These are phyloP conservation scores for Heliconius himera DNA, from an alignment of 1,140 invertebrate genomes.

Conservation along the genomic window DNA sequence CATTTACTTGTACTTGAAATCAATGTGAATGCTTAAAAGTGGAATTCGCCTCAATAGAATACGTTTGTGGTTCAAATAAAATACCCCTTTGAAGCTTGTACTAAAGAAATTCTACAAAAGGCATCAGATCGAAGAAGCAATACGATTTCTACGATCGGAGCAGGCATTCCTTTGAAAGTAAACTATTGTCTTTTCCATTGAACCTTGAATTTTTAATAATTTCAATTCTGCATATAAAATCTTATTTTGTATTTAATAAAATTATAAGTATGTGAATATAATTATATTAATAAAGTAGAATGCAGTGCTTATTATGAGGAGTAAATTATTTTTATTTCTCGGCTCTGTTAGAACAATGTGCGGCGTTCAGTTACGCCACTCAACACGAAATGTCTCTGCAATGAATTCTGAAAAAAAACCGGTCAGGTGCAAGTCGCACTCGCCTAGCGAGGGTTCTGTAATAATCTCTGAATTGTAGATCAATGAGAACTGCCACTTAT, in stretches of 20 bases:
- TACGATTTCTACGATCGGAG: slow-evolving; percentile 24
- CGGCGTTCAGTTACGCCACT: no score
- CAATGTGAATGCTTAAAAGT: slow-evolving; percentile 18
- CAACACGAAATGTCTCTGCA: no score
- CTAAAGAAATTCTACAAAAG: slow-evolving; percentile 26
- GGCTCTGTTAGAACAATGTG: no score
- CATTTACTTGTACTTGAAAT: slow-evolving; percentile 1
- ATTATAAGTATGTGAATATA: not conserved
- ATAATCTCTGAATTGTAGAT: no score
- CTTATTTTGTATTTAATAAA: not conserved
- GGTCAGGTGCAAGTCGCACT: no score
- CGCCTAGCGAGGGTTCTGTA: no score
- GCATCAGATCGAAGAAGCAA: slow-evolving; percentile 27
- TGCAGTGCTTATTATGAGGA: no score
- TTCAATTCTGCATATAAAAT: not conserved
- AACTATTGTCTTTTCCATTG: slow-evolving; percentile 30
- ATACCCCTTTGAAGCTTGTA: slow-evolving; percentile 19
- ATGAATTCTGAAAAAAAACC: no score
- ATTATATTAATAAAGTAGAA: not conserved
- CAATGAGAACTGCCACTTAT: no score
- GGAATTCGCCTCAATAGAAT: slow-evolving; percentile 19
- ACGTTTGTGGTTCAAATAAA: slow-evolving; percentile 30
- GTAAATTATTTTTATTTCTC: no score
- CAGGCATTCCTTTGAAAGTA: slow-evolving; percentile 31
- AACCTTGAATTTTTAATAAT: slow-evolving; percentile 17